Conservation (phyloP, 2,797 vertebrate genomes). For the Anniella stebbinsi region DNA sequence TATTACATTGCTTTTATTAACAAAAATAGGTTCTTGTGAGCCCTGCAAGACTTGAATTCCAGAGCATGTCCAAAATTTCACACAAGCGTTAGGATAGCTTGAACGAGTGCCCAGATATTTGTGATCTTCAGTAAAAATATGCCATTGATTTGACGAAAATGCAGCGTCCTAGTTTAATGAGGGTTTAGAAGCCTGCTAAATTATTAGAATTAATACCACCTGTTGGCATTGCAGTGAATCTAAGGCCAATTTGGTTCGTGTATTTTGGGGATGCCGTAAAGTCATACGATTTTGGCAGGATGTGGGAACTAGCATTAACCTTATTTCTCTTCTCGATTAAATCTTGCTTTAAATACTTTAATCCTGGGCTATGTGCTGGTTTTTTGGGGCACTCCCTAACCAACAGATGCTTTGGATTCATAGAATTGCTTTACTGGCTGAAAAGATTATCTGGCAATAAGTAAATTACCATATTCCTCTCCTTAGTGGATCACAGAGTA, state of each 20-base stretch:
- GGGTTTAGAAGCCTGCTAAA: not conserved
- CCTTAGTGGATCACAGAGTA: not conserved
- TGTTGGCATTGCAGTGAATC: not conserved
- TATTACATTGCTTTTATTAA: not conserved
- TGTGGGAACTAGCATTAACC: not conserved
- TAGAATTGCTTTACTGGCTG: not conserved
- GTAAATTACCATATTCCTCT: not conserved
- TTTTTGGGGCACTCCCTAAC: not conserved
- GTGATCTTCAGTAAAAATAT: constrained; percentile 25
- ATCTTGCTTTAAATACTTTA: not conserved
- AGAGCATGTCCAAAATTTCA: not conserved
- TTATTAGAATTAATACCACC: not conserved
- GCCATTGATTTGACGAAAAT: not conserved
- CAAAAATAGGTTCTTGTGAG: not conserved
- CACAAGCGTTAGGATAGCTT: constrained; percentile 22
- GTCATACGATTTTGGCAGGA: not conserved
- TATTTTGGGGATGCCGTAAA: not conserved
- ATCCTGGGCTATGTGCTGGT: no score
- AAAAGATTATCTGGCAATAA: not conserved
- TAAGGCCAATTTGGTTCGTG: not conserved
- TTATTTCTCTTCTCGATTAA: not conserved
- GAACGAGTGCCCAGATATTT: not conserved
- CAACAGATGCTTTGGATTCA: not conserved
- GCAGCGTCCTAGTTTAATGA: not conserved
- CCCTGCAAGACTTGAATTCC: not conserved